Evolutionary conservation across 2,888 invertebrate species (phyloP).

Genomic region (Phyto melanocephala): DNA sequence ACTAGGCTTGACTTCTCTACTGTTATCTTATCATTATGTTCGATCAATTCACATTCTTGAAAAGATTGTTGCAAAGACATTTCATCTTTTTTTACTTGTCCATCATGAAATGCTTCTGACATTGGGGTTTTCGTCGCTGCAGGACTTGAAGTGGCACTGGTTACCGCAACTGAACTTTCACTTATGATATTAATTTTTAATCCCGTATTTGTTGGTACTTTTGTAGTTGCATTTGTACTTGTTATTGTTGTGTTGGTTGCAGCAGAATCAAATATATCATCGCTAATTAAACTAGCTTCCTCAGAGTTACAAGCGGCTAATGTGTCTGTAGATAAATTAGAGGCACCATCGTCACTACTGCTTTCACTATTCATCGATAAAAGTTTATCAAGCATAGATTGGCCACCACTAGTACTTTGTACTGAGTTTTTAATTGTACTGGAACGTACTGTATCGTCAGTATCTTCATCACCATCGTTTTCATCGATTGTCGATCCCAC

Average conservation of each 20-base stretch:
- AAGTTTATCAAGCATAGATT: slow-evolving; percentile 77
- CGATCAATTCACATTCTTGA: not conserved
- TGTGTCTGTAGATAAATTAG: slow-evolving; percentile 76
- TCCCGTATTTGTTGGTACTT: slow-evolving; percentile 15
- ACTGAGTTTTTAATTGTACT: slow-evolving; percentile 66
- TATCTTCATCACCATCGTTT: slow-evolving; percentile 75
- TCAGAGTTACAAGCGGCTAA: slow-evolving; percentile 74
- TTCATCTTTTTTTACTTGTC: not conserved
- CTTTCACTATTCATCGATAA: slow-evolving; percentile 77
- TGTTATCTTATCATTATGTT: not conserved
- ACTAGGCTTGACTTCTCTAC: slow-evolving; percentile 10
- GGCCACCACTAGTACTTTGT: slow-evolving; percentile 63
- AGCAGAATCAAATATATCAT: slow-evolving; percentile 73
- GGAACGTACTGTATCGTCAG: slow-evolving; percentile 74
- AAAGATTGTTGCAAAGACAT: not conserved
- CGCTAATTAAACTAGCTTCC: slow-evolving; percentile 75
- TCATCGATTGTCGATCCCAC: slow-evolving; percentile 67
- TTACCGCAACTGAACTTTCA: slow-evolving; percentile 21
- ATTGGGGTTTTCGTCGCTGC: not conserved
- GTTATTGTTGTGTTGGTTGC: slow-evolving; percentile 45
- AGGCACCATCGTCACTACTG: slow-evolving; percentile 75
- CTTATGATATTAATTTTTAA: slow-evolving; percentile 4
- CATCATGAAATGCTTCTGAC: not conserved
- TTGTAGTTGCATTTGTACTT: slow-evolving; percentile 56
- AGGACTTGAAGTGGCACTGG: slow-evolving; percentile 21